Evolutionary conservation across 2,797 vertebrate genomes (phyloP), one percentile per base, ranked within the genome.

Genomic region (Myotis planiceps): DNA sequence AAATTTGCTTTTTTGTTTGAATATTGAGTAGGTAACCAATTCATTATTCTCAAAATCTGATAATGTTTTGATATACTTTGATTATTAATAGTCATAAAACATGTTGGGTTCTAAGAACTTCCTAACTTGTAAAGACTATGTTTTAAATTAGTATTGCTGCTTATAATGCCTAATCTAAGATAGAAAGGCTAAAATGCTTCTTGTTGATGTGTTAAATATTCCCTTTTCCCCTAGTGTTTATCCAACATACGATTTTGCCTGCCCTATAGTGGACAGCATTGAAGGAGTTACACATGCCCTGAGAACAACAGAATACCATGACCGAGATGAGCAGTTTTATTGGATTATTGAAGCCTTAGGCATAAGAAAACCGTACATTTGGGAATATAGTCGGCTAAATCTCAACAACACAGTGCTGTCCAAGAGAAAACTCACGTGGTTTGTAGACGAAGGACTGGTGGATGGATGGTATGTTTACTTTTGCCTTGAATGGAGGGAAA

Each of bases 401-500:
- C 99, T 99, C 96, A 99, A 99, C 98, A 99, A 99, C 98, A 99
- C 99, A 0, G 98, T 99, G 87, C 98, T 99, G 2, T 99, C 99
- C 60, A 99, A 99, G 98, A 99, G 99, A 97, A 99, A 99, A 90
- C 99, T 99, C 86, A 99, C 99, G 0, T 99, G 99, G 99, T 99
- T 99, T 95, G 99, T 99, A 60, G 99, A 99, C 0, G 99, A 99
- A 98, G 99, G 99, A 89, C 99, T 99, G 19, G 99, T 99, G 2
- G 99, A 99, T 32, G 99, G 99, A 98, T 99, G 99, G 99, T 99
- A 98, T 82, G 99, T 98, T 93, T 69, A 5, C 32, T 32, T 1
- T 89, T 65, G 9, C 5, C 18, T 89, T 65, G 16, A 34, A 65
- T 6, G 63, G 75, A 78, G 58, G 89, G 49, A 25, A 72, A 34